Percentiles rank a stretch among this genome's conserved stretches.
These are phyloP conservation scores for Pyrochroa serraticornis DNA, from an alignment of 2,888 invertebrate species.

Conservation along the genomic window DNA sequence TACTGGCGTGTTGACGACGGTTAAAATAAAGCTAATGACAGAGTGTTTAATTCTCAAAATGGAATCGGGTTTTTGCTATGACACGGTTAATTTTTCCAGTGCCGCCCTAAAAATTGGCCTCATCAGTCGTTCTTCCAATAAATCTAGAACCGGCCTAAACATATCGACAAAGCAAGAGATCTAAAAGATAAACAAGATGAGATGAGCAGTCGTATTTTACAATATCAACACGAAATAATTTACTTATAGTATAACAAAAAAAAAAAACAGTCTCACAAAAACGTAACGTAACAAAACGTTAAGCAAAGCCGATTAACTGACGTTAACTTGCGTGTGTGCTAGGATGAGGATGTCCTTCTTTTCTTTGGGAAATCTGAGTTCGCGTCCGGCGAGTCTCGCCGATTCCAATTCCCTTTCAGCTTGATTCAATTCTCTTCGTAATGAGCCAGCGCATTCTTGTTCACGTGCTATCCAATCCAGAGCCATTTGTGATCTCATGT, in stretches of 20 bases:
- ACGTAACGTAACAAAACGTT: constrained; percentile 32
- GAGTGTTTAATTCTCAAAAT: constrained; percentile 20
- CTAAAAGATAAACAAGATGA: constrained; percentile 27
- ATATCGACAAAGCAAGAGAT: constrained; percentile 39
- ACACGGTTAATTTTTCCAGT: constrained; percentile 10
- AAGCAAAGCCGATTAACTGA: constrained; percentile 45
- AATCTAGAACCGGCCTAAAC: constrained; percentile 18
- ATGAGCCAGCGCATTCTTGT: constrained; percentile 75
- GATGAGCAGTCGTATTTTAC: constrained; percentile 39
- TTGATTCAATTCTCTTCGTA: constrained; percentile 79
- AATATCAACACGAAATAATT: constrained; percentile 46
- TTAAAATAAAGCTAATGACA: constrained; percentile 8
- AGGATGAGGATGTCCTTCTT: constrained; percentile 92
- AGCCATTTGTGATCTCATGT: constrained; percentile 96
- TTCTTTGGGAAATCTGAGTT: constrained; percentile 92
- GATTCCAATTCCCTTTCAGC: constrained; percentile 87
- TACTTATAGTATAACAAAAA: constrained; percentile 38
- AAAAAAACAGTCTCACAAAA: constrained; percentile 46
- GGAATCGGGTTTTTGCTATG: constrained; percentile 35
- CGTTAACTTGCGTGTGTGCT: constrained; percentile 81
- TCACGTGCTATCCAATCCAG: constrained; percentile 90
- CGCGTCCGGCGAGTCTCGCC: constrained; percentile 86
- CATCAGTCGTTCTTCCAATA: constrained; percentile 14
- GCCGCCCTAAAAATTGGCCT: constrained; percentile 10
- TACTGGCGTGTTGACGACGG: neutral